phyloP scores from a whole-genome alignment of 2,113 vertebrate species.

The Trachemys scripta region DNA sequence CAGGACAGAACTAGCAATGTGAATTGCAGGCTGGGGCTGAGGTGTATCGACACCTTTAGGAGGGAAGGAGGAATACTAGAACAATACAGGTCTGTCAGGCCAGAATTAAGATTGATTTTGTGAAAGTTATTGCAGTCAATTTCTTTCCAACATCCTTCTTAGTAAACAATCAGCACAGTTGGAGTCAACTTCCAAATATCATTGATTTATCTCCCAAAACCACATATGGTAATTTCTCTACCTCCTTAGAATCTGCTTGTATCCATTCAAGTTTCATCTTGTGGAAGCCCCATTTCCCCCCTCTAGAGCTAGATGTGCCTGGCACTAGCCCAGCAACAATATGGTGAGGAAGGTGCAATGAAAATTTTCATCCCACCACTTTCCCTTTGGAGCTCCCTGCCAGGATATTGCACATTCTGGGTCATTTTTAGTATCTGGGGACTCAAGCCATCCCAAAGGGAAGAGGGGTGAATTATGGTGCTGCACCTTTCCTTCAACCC shows the following conservation, averaged over 20 bases:
- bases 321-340: not conserved
- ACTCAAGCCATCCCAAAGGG: rapidly evolving
- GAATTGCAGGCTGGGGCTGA: not conserved
- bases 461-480: rapidly evolving
- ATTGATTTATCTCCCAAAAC: conserved; percentile 65
- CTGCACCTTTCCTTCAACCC: not conserved
- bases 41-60: not conserved
- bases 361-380: not conserved
- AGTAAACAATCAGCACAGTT: conserved; percentile 62
- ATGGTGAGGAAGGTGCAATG: not conserved
- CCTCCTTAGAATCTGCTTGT: conserved; percentile 72
- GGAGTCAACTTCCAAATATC: conserved; percentile 63
- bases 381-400: not conserved
- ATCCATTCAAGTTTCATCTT: conserved; percentile 56
- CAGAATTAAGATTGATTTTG: conserved; percentile 67
- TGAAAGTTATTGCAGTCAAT: conserved; percentile 66
- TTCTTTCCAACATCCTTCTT: conserved; percentile 63
- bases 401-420: not conserved
- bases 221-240: conserved; percentile 69
- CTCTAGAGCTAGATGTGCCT: conserved; percentile 41
- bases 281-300: conserved; percentile 53
- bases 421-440: not conserved
- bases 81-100: conserved; percentile 50
- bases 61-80: not conserved
- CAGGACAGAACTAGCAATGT: not conserved